phyloP scores from a whole-genome alignment of 2,113 vertebrate genomes.

The Leptobrachium leishanense region DNA sequence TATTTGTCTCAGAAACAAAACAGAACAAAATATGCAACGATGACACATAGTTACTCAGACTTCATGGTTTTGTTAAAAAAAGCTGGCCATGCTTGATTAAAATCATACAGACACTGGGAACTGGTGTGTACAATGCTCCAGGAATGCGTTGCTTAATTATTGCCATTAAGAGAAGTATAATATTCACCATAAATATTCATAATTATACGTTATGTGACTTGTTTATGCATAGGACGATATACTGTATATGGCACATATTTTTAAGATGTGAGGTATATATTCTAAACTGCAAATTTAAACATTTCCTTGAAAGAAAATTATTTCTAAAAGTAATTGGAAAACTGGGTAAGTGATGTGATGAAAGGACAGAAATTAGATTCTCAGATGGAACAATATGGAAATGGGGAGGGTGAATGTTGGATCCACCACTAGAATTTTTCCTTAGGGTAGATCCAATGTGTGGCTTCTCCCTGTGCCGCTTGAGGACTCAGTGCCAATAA shows the following conservation, averaged over 20 bases:
- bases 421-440: too few relatives aligned
- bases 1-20: too few relatives aligned
- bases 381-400: too few relatives aligned
- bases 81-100: constrained; percentile 22
- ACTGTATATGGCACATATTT: constrained; percentile 9
- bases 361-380: too few relatives aligned
- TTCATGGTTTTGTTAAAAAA: not conserved
- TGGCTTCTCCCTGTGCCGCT: too few relatives aligned
- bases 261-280: constrained; percentile 29
- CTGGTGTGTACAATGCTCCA: constrained; percentile 11
- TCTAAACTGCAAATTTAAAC: constrained; percentile 10
- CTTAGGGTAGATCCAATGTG: too few relatives aligned
- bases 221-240: constrained; percentile 26
- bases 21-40: too few relatives aligned
- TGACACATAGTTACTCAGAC: not conserved
- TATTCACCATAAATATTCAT: constrained; percentile 29
- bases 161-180: constrained; percentile 11
- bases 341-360: too few relatives aligned
- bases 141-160: constrained; percentile 16
- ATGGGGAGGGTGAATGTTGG: too few relatives aligned
- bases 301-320: constrained; percentile 29
- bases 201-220: constrained; percentile 29
- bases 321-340: constrained; percentile 3
- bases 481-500: too few relatives aligned
- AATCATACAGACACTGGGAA: constrained; percentile 6